Evolutionary conservation across 2,888 invertebrate species (phyloP).

Genomic region (Drosophila sordidapex): DNA sequence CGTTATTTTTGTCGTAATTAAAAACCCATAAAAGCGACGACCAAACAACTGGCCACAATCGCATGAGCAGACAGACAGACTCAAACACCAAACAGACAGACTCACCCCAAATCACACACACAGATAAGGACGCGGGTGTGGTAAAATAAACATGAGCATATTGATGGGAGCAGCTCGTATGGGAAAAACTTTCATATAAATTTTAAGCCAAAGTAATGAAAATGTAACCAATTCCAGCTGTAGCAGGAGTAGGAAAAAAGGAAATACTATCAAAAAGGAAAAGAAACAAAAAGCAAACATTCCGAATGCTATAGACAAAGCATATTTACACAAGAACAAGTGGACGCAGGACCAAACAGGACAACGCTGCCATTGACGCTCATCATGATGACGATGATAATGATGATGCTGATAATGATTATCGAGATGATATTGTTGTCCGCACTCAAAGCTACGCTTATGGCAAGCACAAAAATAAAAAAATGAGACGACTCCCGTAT

Average conservation of each 20-base stretch:
- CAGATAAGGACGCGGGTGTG: constrained; percentile 26
- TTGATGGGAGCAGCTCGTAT: constrained; percentile 67
- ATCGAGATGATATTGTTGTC: constrained; percentile 66
- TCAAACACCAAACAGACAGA: constrained; percentile 17
- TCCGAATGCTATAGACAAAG: constrained; percentile 72
- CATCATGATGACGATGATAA: constrained; percentile 10
- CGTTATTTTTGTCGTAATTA: constrained; percentile 78
- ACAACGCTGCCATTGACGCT: constrained; percentile 17
- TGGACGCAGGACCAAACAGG: constrained; percentile 46
- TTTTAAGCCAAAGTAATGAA: constrained; percentile 77
- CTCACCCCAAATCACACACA: constrained; percentile 10
- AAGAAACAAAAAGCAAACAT: constrained; percentile 46
- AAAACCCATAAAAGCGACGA: constrained; percentile 75
- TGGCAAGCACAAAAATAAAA: constrained; percentile 53
- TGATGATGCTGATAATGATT: constrained; percentile 47
- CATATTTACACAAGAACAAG: constrained; percentile 77
- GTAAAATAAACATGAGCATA: constrained; percentile 76
- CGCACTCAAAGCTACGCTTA: constrained; percentile 68
- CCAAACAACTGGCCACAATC: constrained; percentile 73
- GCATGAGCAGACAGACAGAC: constrained; percentile 49
- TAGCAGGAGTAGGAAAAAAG: constrained; percentile 21
- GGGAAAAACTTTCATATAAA: constrained; percentile 80
- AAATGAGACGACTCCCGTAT: constrained; percentile 32
- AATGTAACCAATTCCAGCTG: constrained; percentile 58
- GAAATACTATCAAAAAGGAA: constrained; percentile 27